These are phyloP conservation scores for Eulemur coronatus DNA, from an alignment of 2,797 vertebrate species.

Conservation along the genomic window DNA sequence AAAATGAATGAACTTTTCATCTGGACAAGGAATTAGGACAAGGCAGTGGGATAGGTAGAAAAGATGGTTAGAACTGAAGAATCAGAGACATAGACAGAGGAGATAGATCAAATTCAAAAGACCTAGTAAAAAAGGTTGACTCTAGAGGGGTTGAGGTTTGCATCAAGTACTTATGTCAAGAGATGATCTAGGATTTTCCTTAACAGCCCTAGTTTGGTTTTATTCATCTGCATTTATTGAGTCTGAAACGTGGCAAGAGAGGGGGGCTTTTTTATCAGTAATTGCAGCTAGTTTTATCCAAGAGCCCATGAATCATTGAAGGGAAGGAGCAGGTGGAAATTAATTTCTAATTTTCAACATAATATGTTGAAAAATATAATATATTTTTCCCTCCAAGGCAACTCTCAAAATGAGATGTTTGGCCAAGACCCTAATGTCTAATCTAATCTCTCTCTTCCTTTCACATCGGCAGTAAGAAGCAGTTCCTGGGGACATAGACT, in stretches of 20 bases:
- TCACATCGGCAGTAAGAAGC: not conserved
- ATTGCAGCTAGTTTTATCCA: not conserved
- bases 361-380: no score
- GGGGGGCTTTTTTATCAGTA: not conserved
- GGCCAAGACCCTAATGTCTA: not conserved
- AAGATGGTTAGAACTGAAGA: not conserved
- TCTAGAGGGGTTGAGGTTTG: not conserved
- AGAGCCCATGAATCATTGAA: not conserved
- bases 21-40: not conserved
- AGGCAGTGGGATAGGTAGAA: not conserved
- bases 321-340: not conserved
- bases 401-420: not conserved
- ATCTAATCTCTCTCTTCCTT: not conserved
- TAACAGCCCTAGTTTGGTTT: not conserved
- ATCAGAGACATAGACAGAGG: not conserved
- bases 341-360: slow-evolving; percentile 20
- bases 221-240: not conserved
- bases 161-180: not conserved
- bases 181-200: not conserved
- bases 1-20: not conserved
- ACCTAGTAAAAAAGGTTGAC: not conserved
- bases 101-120: not conserved
- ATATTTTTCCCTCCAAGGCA: slow-evolving; percentile 28
- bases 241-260: not conserved
- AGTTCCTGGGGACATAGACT: not conserved